Evolutionary conservation across 2,797 vertebrate genomes (phyloP).

Genomic region (Thaleichthys pacificus): DNA sequence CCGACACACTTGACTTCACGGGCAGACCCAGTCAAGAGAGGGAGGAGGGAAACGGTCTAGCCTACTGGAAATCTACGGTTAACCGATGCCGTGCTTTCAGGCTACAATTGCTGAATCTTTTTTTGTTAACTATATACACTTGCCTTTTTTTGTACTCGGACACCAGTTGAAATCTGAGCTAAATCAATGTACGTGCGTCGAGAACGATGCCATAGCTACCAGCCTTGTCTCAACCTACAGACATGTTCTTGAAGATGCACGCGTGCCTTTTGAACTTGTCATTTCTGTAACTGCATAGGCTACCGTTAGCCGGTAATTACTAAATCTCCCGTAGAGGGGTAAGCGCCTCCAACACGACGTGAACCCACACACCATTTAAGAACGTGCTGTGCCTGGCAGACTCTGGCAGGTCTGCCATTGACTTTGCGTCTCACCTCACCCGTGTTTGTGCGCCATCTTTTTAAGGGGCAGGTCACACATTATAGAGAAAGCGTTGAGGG

Average conservation of each 20-base stretch:
- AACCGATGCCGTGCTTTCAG: background rate
- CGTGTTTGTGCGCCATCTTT: slow-evolving; percentile 39
- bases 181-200: background rate
- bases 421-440: slow-evolving; percentile 38
- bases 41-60: no score
- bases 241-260: background rate
- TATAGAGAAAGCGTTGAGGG: slow-evolving; percentile 45
- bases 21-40: slow-evolving; percentile 12
- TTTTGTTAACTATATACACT: no score
- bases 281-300: background rate
- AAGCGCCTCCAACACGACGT: slow-evolving; percentile 15
- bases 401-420: slow-evolving; percentile 38
- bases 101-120: background rate
- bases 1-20: slow-evolving; percentile 20
- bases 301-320: slow-evolving; percentile 26
- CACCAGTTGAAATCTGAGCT: background rate
- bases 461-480: slow-evolving; percentile 48
- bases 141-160: no score
- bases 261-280: background rate
- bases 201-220: no score
- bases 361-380: slow-evolving; percentile 30
- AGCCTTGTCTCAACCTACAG: background rate
- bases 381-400: slow-evolving; percentile 32
- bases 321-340: slow-evolving; percentile 36
- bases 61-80: no score